A percentile compares a stretch with the other conserved stretches of the same genome.
phyloP scores from a whole-genome alignment of 1,140 invertebrate genomes.

The Zaprionus camerounensis region DNA sequence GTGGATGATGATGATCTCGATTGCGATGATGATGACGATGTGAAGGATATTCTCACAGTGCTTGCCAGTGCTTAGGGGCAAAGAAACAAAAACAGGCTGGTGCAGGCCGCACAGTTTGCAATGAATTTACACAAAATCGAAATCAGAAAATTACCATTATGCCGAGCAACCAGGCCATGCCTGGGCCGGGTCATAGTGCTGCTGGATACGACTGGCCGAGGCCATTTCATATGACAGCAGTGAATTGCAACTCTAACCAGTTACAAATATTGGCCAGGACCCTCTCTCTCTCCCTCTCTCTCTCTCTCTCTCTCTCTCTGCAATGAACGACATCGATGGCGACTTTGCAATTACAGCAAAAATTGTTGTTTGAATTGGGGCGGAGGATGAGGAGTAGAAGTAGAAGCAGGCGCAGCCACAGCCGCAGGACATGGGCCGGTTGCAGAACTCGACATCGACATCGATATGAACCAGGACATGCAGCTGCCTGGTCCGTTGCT shows the following conservation, averaged over 20 bases:
- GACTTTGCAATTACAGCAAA: conserved; percentile 81
- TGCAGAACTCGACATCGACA: conserved; percentile 16
- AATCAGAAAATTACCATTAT: conserved; percentile 82
- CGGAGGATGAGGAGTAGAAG: not conserved
- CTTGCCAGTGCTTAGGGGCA: conserved; percentile 11
- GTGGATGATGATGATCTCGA: conserved; percentile 33
- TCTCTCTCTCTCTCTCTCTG: conserved; percentile 28
- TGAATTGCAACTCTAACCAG: conserved; percentile 79
- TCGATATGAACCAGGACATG: conserved; percentile 8
- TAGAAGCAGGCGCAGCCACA: not conserved
- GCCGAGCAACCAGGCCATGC: conserved; percentile 57
- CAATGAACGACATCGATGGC: conserved; percentile 52
- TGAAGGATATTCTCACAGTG: conserved; percentile 14
- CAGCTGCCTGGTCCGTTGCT: not conserved
- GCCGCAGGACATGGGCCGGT: conserved; percentile 63
- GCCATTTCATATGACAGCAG: conserved; percentile 69
- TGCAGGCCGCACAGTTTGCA: conserved; percentile 54
- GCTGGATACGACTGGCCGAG: conserved; percentile 1
- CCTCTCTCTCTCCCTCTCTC: conserved; percentile 36
- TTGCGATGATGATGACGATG: conserved; percentile 21
- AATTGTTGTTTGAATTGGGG: conserved; percentile 71
- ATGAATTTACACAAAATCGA: conserved; percentile 83
- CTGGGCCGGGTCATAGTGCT: conserved; percentile 3
- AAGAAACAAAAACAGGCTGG: conserved; percentile 30
- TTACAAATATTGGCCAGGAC: conserved; percentile 75